These are phyloP conservation scores for Troglohyphantes excavatus DNA, from an alignment of 2,888 invertebrate genomes.

Conservation along the genomic window DNA sequence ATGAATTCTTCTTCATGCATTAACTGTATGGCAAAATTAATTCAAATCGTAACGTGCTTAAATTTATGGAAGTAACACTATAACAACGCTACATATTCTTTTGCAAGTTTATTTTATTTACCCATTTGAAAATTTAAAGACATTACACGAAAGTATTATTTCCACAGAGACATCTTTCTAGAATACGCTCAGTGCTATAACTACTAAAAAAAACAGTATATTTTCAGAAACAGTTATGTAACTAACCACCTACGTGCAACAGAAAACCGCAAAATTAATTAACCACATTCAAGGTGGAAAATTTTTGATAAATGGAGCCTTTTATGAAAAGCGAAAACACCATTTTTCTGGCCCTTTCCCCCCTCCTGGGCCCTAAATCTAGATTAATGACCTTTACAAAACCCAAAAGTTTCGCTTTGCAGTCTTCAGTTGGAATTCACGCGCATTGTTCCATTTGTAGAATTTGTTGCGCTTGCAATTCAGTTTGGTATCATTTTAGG, in stretches of 20 bases:
- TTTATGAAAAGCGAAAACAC: conserved; percentile 48
- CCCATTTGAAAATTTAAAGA: no score
- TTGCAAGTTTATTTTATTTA: no score
- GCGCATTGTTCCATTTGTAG: not conserved
- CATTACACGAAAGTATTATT: no score
- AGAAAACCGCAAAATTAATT: conserved; percentile 31
- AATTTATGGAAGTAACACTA: no score
- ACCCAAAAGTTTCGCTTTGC: not conserved
- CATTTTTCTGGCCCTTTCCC: conserved; percentile 25
- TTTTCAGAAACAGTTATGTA: no score
- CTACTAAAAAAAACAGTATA: no score
- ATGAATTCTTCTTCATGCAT: no score
- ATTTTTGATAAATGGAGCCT: conserved; percentile 45
- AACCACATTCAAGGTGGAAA: not conserved
- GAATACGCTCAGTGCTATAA: no score
- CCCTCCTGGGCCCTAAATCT: not conserved
- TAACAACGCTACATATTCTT: no score
- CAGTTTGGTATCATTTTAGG: not conserved
- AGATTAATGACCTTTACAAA: conserved; percentile 34
- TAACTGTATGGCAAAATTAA: no score
- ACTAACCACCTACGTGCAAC: not conserved
- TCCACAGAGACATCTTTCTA: no score
- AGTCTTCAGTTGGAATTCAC: not conserved
- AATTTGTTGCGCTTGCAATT: not conserved
- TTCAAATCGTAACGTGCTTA: no score